Conservation (phyloP, 2,888 invertebrate species). For the Chymomyza amoena region DNA sequence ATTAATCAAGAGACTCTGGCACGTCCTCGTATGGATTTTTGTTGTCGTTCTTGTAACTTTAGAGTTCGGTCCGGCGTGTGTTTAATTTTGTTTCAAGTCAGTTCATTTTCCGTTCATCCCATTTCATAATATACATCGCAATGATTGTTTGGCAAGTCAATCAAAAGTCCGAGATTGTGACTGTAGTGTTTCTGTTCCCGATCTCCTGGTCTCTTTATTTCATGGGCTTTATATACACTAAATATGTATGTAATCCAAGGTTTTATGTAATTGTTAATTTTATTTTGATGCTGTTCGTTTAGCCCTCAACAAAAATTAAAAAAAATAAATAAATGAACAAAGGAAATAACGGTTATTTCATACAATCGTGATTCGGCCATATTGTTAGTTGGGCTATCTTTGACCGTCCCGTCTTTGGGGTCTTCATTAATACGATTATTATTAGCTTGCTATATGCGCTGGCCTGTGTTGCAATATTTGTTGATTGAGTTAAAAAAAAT, state of each 20-base stretch:
- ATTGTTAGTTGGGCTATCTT: conserved; percentile 11
- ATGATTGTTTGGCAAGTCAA: conserved; percentile 17
- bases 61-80: background rate
- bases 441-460: background rate
- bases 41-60: background rate
- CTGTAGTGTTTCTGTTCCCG: background rate
- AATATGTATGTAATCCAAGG: conserved; percentile 30
- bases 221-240: conserved; percentile 29
- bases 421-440: background rate
- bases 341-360: conserved; percentile 41
- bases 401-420: background rate
- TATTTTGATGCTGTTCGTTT: conserved; percentile 24
- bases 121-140: background rate
- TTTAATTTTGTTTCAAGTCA: background rate
- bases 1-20: conserved; percentile 54
- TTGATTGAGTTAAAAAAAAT: conserved; percentile 22
- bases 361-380: conserved; percentile 56
- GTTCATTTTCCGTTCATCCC: conserved; percentile 9
- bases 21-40: conserved; percentile 15
- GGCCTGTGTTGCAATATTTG: conserved; percentile 28
- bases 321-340: conserved; percentile 19
- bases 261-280: conserved; percentile 55
- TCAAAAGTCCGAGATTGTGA: conserved; percentile 39
- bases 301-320: conserved; percentile 14
- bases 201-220: conserved; percentile 1